Evolutionary conservation across 2,888 invertebrate species (phyloP), one percentile per base, ranked within the genome.

Genomic region (Poecilobothrus nobilitatus): DNA sequence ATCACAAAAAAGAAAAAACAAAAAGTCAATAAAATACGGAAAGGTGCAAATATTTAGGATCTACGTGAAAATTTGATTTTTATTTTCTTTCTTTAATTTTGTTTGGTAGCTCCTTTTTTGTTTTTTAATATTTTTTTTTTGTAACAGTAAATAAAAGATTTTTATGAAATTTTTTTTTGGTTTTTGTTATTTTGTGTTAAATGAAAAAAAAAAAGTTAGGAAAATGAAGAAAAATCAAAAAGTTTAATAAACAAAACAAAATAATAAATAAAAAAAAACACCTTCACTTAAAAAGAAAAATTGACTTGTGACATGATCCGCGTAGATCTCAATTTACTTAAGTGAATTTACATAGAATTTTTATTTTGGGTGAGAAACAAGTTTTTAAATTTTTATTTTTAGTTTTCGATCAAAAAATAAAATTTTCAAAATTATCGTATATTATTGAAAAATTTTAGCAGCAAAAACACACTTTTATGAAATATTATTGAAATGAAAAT

Each of bases 221-320:
- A 37, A 37, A 37, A 27, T 27, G 9, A 15, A 41, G 41, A 18
- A 53, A 53, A 18, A 53, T 18, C 53, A 18, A 9, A 15, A 1
- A 53, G 18, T 53, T 53, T 53, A 53, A 18, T 53, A 37, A 53
- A 53, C 18, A 9, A 53, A 53, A 15, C 2, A 2, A n/a, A 53
- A 53, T 2, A 27, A 27, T 4, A 27, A 27, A 4, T 4, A 27
- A 27, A 27, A 5, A 27, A 27, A 27, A 27, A 27, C 27, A 27
- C 27, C 27, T 27, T 27, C 27, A 27, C 27, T 2, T 27, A 27
- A 27, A 4, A 27, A 27, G 53, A 15, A 18, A 15, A 53, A 53
- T 53, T 53, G 53, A 53, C 53, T 53, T 53, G 53, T 53, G 53
- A 53, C 37, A 53, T 53, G 53, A 53, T 53, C 53, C 53, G 53